Conservation (phyloP, 1,140 invertebrate genomes). For the Drosophila kepulauana region DNA sequence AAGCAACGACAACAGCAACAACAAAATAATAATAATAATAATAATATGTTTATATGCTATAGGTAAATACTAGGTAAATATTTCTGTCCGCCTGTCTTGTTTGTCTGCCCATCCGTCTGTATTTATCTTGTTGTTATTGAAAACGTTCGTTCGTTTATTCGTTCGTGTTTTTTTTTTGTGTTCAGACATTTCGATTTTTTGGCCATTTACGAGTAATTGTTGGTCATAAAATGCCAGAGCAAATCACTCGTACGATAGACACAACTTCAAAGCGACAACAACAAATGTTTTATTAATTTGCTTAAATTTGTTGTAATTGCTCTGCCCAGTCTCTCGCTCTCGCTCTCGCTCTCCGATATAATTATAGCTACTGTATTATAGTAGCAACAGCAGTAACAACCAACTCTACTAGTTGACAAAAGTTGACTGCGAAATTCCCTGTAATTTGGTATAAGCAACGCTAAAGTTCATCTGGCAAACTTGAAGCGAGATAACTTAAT, state of each 20-base stretch:
- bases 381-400: neutral
- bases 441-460: neutral
- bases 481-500: too few species aligned
- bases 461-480: too few species aligned
- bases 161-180: too few species aligned
- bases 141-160: constrained; percentile 11
- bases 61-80: too few species aligned
- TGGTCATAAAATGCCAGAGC: constrained; percentile 42
- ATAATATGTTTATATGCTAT: neutral
- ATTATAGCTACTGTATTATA: constrained; percentile 48
- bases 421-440: neutral
- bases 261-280: constrained; percentile 7
- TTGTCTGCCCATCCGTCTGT: neutral
- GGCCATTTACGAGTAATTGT: constrained; percentile 23
- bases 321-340: constrained; percentile 2
- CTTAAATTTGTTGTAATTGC: constrained; percentile 60
- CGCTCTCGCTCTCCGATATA: constrained; percentile 33
- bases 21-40: constrained; percentile 4
- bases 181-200: constrained; percentile 24
- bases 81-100: too few species aligned
- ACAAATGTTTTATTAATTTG: constrained; percentile 51
- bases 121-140: constrained; percentile 30
- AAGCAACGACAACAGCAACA: constrained; percentile 24
- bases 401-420: neutral
- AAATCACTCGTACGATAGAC: constrained; percentile 37